These are phyloP conservation scores for Hydrophis major DNA, from an alignment of 2,797 vertebrate species.

Conservation along the genomic window DNA sequence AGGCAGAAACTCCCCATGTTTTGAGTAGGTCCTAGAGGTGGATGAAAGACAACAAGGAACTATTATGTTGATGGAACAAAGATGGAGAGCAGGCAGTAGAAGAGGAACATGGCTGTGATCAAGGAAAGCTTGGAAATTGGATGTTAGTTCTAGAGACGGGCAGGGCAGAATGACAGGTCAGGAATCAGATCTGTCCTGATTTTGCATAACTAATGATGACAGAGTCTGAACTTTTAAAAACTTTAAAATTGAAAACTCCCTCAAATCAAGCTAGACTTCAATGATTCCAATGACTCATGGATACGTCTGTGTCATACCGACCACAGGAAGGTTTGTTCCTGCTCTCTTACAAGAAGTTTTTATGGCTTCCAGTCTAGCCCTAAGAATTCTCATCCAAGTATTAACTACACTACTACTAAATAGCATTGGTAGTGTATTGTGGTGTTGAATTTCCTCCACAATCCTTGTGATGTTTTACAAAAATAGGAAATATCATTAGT, in stretches of 20 bases:
- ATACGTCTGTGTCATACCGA: background rate
- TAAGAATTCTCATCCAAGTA: background rate
- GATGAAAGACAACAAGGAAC: background rate
- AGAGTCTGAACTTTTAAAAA: background rate
- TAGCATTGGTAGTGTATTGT: background rate
- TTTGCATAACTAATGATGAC: background rate
- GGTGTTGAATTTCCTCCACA: background rate
- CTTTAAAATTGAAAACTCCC: background rate
- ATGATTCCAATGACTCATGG: background rate
- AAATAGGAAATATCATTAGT: background rate
- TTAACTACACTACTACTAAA: background rate
- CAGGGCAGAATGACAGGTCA: background rate
- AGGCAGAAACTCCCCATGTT: background rate
- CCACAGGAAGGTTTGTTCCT: background rate
- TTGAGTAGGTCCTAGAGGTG: background rate
- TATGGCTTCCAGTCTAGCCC: background rate
- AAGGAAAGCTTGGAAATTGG: background rate
- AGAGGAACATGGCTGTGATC: background rate
- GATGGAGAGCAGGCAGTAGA: background rate
- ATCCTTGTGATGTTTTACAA: background rate
- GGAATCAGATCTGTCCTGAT: background rate
- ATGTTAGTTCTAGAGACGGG: background rate
- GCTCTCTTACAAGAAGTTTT: background rate
- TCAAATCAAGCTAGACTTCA: background rate
- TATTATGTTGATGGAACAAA: background rate